Evolutionary conservation across 2,888 invertebrate species (phyloP).

Genomic region (Trichogramma evanescens): DNA sequence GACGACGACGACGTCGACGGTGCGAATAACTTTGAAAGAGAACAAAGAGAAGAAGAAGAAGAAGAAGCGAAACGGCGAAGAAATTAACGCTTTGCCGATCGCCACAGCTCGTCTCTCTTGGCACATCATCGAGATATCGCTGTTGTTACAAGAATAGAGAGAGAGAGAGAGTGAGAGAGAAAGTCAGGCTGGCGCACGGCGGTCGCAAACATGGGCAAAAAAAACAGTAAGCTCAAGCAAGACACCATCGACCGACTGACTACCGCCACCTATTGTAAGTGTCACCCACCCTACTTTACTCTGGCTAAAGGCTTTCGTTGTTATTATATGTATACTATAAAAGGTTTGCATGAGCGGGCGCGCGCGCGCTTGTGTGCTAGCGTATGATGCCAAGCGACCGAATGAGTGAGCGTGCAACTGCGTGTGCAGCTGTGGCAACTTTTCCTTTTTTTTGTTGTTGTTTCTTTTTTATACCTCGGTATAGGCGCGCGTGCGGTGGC

Average conservation of each 20-base stretch:
- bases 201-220: constrained; percentile 76
- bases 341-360: too few relatives aligned
- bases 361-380: too few relatives aligned
- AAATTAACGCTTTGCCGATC: background rate
- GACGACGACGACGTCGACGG: background rate
- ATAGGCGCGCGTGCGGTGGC: too few relatives aligned
- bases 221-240: constrained; percentile 91
- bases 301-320: too few relatives aligned
- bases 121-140: background rate
- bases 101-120: background rate
- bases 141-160: background rate
- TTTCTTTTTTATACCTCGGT: too few relatives aligned
- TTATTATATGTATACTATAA: background rate
- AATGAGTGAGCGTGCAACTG: too few relatives aligned
- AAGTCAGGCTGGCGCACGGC: background rate
- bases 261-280: constrained; percentile 89
- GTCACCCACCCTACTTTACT: background rate
- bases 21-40: constrained; percentile 1
- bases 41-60: constrained; percentile 11
- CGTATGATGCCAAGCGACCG: too few relatives aligned
- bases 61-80: background rate
- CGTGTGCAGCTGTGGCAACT: too few relatives aligned
- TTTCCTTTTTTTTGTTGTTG: too few relatives aligned
- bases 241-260: constrained; percentile 89
- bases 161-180: background rate